These are phyloP conservation scores for Lasioglossum villosulum DNA, from an alignment of 2,888 invertebrate species.

Conservation along the genomic window DNA sequence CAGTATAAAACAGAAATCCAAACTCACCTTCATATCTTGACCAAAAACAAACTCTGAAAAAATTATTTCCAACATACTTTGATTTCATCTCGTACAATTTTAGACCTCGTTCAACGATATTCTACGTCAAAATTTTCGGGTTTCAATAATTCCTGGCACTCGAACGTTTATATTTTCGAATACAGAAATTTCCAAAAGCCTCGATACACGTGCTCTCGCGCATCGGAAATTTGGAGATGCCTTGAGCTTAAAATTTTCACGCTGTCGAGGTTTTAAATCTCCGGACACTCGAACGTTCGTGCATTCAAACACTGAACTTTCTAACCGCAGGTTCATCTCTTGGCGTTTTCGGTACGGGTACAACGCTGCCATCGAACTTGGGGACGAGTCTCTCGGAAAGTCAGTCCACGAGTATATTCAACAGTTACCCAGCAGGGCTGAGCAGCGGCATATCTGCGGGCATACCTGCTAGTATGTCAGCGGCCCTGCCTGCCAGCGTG, in stretches of 20 bases:
- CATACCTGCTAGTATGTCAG: constrained; percentile 53
- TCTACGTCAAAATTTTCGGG: no score
- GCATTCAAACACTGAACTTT: background rate
- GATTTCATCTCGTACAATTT: no score
- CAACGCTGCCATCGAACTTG: constrained; percentile 32
- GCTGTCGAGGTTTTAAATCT: background rate
- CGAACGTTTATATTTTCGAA: no score
- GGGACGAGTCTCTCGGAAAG: constrained; percentile 31
- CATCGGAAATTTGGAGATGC: background rate
- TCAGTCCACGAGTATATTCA: constrained; percentile 48
- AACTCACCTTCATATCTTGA: no score
- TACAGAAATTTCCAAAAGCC: background rate
- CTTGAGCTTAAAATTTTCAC: background rate
- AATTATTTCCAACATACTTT: no score
- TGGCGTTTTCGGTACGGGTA: constrained; percentile 26
- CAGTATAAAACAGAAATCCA: no score
- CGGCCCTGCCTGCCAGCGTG: constrained; percentile 51
- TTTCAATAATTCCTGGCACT: background rate
- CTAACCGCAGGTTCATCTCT: background rate
- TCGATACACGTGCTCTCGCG: background rate
- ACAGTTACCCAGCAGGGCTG: constrained; percentile 59
- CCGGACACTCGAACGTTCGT: background rate
- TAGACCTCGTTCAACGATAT: no score
- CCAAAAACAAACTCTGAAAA: no score
- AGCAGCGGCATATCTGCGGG: constrained; percentile 58